Evolutionary conservation across 2,888 invertebrate species (phyloP).

Genomic region (Cheilosia vulpina): DNA sequence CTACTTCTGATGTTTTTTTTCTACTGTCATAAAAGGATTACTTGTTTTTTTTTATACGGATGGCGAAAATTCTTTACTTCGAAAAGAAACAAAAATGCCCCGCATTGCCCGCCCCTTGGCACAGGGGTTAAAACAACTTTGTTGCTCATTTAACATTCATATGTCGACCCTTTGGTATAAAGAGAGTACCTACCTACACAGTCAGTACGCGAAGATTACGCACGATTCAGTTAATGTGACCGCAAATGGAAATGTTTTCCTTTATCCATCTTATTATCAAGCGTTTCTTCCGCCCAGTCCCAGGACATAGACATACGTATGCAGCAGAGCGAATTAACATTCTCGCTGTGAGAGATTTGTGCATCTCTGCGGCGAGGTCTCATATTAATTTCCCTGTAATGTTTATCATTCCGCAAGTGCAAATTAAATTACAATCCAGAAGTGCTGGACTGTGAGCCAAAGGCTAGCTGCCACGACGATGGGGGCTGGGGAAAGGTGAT

Average conservation of each 20-base stretch:
- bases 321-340: slow-evolving; percentile 68
- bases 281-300: slow-evolving; percentile 22
- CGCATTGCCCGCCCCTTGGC: neutral
- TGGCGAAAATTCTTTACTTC: slow-evolving; percentile 55
- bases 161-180: slow-evolving; percentile 61
- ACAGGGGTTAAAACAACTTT: slow-evolving; percentile 60
- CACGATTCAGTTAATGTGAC: slow-evolving; percentile 75
- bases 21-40: slow-evolving; percentile 67
- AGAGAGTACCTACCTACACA: slow-evolving; percentile 12
- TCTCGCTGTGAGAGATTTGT: slow-evolving; percentile 54
- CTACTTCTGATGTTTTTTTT: neutral
- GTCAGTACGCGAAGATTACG: slow-evolving; percentile 69
- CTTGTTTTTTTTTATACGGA: slow-evolving; percentile 41
- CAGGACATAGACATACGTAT: slow-evolving; percentile 15
- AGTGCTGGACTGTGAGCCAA: slow-evolving; percentile 28
- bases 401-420: slow-evolving; percentile 71
- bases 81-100: slow-evolving; percentile 33
- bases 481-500: neutral
- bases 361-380: slow-evolving; percentile 60
- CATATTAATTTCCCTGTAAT: slow-evolving; percentile 71
- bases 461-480: neutral
- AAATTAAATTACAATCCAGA: slow-evolving; percentile 59
- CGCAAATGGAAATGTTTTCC: slow-evolving; percentile 69
- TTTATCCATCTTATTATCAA: slow-evolving; percentile 64
- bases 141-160: slow-evolving; percentile 71